A percentile compares a stretch with the other conserved stretches of the same genome.
phyloP scores from a whole-genome alignment of 2,888 invertebrate species.

The Polydrusus cervinus region DNA sequence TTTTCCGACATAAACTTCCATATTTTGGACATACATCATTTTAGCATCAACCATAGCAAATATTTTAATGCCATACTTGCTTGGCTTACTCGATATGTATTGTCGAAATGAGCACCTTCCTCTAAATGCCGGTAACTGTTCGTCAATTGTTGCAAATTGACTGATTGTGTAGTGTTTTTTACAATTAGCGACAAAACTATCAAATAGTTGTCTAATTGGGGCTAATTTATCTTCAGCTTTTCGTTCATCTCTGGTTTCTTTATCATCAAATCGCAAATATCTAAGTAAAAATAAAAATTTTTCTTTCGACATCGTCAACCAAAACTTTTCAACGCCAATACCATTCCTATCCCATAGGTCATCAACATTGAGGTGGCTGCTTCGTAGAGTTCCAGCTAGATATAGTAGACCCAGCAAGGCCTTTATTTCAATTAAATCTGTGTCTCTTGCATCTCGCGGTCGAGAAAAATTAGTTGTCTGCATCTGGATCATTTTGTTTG shows the following conservation, averaged over 20 bases:
- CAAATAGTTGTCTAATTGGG: slow-evolving; percentile 24
- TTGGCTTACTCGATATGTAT: too few relatives aligned
- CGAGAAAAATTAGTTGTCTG: not conserved
- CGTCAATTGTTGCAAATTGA: too few relatives aligned
- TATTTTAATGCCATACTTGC: too few relatives aligned
- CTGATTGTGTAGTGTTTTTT: too few relatives aligned
- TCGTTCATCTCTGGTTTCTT: slow-evolving; percentile 31
- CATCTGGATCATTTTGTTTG: slow-evolving; percentile 18
- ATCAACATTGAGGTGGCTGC: slow-evolving; percentile 37
- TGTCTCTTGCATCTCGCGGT: slow-evolving; percentile 28
- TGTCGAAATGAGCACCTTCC: too few relatives aligned
- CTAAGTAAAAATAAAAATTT: slow-evolving; percentile 33
- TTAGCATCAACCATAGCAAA: too few relatives aligned
- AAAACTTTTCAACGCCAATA: slow-evolving; percentile 41
- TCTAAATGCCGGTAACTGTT: too few relatives aligned
- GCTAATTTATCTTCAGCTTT: slow-evolving; percentile 31
- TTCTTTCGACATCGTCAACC: slow-evolving; percentile 39
- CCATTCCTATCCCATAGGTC: slow-evolving; percentile 46
- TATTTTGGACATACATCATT: too few relatives aligned
- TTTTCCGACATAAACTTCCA: too few relatives aligned
- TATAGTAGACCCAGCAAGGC: slow-evolving; percentile 45
- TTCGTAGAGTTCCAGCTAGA: slow-evolving; percentile 41
- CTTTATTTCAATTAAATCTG: slow-evolving; percentile 32
- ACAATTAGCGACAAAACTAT: not conserved
- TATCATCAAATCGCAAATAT: slow-evolving; percentile 34